Evolutionary conservation across 2,888 invertebrate species (phyloP), one percentile per base, ranked within the genome.

Genomic region (Limnephilus lunatus): DNA sequence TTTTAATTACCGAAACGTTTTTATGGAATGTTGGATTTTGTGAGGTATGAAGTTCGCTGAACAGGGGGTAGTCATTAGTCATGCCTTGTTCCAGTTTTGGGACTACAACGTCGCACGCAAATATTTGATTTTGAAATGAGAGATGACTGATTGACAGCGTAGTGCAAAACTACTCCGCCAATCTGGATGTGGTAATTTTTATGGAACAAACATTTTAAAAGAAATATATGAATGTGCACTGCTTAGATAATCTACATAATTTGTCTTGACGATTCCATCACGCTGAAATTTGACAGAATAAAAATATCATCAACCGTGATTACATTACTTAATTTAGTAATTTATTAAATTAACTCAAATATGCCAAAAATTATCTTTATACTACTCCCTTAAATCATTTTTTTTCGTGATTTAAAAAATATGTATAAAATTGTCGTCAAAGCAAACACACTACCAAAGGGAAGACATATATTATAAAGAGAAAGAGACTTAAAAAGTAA

Each of bases 401-500:
- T 31, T 31, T 82, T 82, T 15, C 31, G 15, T 32, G 68, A 83
- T 32, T 32, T 19, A 14, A 5, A 32, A 83, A 83, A 83, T 32
- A 7, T 83, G 4, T 31, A 9, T 14, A 32, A 83, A 25, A 83
- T 31, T 83, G 3, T 32, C 83, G 31, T 31, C 83, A 35, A 35
- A 35, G 83, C 83, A 83, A 83, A n/a, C 30, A 44, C 25, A n/a
- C 9, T 68, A 11, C 25, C 48, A 86, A 44, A n/a, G 48, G 2
- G 86, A 44, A 30, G 86, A 68, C 85, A 90, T 44, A 81, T 81
- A 53, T 91, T 89, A 91, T 91, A 88, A 39, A 81, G 30, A 81
- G 53, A 53, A 83, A 35, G 89, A 91, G 88, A 91, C 91, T 91
- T 91, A 91, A 91, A 91, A 91, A 91, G 91, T 91, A 91, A 91